Evolutionary conservation across 1,140 invertebrate species (phyloP).

Genomic region (Phenacoccus solenopsis): DNA sequence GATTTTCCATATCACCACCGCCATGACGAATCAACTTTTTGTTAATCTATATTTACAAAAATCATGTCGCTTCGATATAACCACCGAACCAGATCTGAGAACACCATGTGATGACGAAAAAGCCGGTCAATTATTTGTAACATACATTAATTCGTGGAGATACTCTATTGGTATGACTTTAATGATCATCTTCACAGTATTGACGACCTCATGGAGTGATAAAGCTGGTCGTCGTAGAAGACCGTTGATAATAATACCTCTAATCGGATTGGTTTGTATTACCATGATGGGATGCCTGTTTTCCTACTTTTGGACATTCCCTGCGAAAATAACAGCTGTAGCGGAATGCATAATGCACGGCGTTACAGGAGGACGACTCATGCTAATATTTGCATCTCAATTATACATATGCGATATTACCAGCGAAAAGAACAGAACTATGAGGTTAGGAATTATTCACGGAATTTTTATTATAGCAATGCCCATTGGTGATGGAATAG

Average conservation of each 20-base stretch:
- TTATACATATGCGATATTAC: conserved; percentile 19
- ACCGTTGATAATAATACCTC: conserved; percentile 35
- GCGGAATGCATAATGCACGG: conserved; percentile 13
- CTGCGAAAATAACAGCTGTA: conserved; percentile 24
- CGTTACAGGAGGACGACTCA: conserved; percentile 8
- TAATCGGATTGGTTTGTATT: conserved; percentile 24
- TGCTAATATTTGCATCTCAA: conserved; percentile 10
- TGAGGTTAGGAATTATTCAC: conserved; percentile 19
- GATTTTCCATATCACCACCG: no score
- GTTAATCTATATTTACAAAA: neutral
- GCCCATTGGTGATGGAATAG: conserved; percentile 9
- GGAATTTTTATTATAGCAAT: conserved; percentile 19
- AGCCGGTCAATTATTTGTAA: neutral
- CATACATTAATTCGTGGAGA: neutral
- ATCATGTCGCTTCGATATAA: neutral
- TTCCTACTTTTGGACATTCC: conserved; percentile 24
- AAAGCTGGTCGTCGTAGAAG: conserved; percentile 32
- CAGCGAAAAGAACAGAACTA: conserved; percentile 10
- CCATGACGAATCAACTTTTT: no score
- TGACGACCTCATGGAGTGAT: conserved; percentile 28
- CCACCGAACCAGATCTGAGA: neutral
- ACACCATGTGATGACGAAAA: neutral
- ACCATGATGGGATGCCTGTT: conserved; percentile 14
- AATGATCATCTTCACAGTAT: conserved; percentile 27
- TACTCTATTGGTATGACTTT: neutral